Percentiles rank a stretch among this genome's conserved stretches.
These are phyloP conservation scores for Heterotilapia buettikoferi DNA, from an alignment of 2,113 vertebrate species.

Conservation along the genomic window DNA sequence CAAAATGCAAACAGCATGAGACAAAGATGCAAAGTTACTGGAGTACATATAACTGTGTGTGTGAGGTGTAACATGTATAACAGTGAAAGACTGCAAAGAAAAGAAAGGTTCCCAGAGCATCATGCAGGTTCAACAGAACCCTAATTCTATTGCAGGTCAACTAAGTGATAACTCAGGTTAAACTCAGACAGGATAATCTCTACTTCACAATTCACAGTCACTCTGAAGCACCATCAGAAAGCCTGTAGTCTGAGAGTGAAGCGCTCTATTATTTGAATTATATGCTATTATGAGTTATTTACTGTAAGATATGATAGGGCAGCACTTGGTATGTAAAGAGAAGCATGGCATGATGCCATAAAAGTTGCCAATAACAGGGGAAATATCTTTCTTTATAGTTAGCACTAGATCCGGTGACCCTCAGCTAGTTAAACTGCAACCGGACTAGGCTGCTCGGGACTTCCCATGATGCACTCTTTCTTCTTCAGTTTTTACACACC, in stretches of 20 bases:
- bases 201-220: neutral
- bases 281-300: neutral
- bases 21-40: neutral
- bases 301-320: accelerated
- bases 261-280: neutral
- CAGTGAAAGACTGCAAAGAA: neutral
- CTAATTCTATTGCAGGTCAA: neutral
- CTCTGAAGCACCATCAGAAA: neutral
- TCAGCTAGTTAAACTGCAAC: neutral
- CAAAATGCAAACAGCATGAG: neutral
- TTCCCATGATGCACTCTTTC: neutral
- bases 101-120: neutral
- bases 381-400: neutral
- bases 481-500: neutral
- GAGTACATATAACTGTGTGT: neutral
- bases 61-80: neutral
- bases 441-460: neutral
- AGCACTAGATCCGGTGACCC: neutral
- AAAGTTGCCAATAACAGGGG: neutral
- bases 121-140: neutral
- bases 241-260: neutral
- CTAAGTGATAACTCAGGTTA: neutral
- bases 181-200: neutral
- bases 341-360: neutral
- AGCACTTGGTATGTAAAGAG: neutral